These are phyloP conservation scores for Cosmia pyralina DNA, from an alignment of 2,888 invertebrate species.

Conservation along the genomic window DNA sequence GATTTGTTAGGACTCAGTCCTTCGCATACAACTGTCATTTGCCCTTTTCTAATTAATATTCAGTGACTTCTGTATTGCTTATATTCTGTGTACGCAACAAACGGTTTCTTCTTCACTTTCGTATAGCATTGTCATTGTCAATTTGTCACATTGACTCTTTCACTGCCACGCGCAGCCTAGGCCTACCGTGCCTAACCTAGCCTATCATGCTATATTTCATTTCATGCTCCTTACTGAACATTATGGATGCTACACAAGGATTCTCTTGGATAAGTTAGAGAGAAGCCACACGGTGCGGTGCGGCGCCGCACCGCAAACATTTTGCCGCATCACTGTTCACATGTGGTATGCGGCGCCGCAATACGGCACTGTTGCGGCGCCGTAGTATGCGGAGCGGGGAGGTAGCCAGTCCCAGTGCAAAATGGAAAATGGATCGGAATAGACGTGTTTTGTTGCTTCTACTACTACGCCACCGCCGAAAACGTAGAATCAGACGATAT, in stretches of 20 bases:
- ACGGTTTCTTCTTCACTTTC: slow-evolving; percentile 46
- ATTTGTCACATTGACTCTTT: slow-evolving; percentile 14
- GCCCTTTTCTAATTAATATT: slow-evolving; percentile 1
- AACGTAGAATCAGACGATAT: too few species aligned
- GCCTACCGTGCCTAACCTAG: neutral
- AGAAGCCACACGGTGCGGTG: too few species aligned
- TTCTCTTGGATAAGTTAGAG: too few species aligned
- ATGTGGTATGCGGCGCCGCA: too few species aligned
- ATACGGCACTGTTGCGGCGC: too few species aligned
- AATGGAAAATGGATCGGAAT: too few species aligned
- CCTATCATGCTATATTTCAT: neutral
- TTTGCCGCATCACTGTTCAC: too few species aligned
- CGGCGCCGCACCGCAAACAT: too few species aligned
- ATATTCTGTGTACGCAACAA: slow-evolving; percentile 38
- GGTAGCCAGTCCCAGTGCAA: too few species aligned
- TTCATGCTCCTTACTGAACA: neutral
- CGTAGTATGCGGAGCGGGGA: too few species aligned
- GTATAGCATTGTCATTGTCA: slow-evolving; percentile 43
- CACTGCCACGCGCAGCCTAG: slow-evolving; percentile 7
- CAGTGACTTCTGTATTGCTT: neutral
- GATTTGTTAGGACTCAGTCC: neutral
- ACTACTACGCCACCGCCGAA: too few species aligned
- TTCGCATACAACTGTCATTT: neutral
- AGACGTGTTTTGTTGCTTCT: too few species aligned
- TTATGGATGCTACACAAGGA: neutral